These are phyloP conservation scores for Mormoops blainvillei DNA, from an alignment of 2,113 vertebrate species.

Conservation along the genomic window DNA sequence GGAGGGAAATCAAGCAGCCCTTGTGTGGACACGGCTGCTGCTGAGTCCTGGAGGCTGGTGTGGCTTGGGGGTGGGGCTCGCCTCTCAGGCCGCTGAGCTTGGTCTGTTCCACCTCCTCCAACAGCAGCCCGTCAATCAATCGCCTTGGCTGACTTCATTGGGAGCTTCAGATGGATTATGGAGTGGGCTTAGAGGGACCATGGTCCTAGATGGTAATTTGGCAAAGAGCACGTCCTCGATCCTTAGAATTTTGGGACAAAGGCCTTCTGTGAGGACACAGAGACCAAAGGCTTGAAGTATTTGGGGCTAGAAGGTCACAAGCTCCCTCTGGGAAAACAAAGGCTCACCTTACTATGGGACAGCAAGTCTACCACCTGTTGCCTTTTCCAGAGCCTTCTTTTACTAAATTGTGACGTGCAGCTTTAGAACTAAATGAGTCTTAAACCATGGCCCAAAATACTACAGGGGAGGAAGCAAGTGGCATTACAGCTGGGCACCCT, in stretches of 20 bases:
- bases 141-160: background rate
- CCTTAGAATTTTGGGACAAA: slow-evolving; percentile 6
- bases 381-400: background rate
- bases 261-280: background rate
- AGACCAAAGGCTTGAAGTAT: background rate
- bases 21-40: background rate
- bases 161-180: slow-evolving; percentile 17
- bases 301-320: background rate
- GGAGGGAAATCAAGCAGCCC: background rate
- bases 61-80: background rate
- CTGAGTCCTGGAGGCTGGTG: background rate
- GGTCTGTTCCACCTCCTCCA: background rate
- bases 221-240: background rate
- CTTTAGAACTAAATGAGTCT: background rate
- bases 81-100: background rate
- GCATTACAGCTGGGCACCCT: background rate
- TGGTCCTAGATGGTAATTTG: background rate
- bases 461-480: background rate
- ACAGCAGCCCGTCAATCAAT: background rate
- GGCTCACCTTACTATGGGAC: background rate
- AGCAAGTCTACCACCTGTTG: background rate
- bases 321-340: background rate
- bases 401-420: background rate
- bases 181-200: background rate
- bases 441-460: background rate